phyloP scores from a whole-genome alignment of 2,888 invertebrate genomes.

The Beris morrisii region DNA sequence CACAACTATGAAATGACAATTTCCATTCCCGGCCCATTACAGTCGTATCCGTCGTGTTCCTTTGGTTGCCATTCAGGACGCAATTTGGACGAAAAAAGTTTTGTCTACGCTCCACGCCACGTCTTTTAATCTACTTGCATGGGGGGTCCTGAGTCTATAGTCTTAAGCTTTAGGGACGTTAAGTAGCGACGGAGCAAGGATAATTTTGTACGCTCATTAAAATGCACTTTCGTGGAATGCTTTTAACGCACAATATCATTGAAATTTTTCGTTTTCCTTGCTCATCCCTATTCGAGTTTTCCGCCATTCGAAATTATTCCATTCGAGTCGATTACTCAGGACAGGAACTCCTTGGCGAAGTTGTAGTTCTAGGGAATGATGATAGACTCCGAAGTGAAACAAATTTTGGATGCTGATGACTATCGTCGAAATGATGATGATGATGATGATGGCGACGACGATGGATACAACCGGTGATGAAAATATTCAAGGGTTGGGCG shows the following conservation, averaged over 20 bases:
- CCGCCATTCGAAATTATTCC: too few relatives aligned
- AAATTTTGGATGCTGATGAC: neutral
- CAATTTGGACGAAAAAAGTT: neutral
- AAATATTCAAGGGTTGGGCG: neutral
- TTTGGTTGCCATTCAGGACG: neutral
- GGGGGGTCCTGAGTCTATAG: neutral
- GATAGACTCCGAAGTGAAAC: neutral
- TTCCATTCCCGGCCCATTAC: slow-evolving; percentile 5
- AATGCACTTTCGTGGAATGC: slow-evolving; percentile 32
- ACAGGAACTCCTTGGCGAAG: too few relatives aligned
- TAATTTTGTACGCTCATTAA: slow-evolving; percentile 34
- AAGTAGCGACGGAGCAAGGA: slow-evolving; percentile 14
- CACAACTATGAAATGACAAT: slow-evolving; percentile 2
- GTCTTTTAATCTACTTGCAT: slow-evolving; percentile 1
- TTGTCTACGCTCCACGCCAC: neutral
- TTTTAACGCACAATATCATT: slow-evolving; percentile 26
- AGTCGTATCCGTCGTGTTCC: slow-evolving; percentile 1
- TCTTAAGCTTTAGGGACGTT: slow-evolving; percentile 2
- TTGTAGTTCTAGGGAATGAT: too few relatives aligned
- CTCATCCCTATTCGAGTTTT: neutral
- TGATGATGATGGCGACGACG: neutral
- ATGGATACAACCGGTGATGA: neutral
- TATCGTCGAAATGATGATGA: neutral
- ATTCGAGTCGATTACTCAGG: too few relatives aligned
- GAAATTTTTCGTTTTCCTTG: slow-evolving; percentile 8